Evolutionary conservation across 1,140 invertebrate species (phyloP).

Genomic region (Pteromalus puparum): DNA sequence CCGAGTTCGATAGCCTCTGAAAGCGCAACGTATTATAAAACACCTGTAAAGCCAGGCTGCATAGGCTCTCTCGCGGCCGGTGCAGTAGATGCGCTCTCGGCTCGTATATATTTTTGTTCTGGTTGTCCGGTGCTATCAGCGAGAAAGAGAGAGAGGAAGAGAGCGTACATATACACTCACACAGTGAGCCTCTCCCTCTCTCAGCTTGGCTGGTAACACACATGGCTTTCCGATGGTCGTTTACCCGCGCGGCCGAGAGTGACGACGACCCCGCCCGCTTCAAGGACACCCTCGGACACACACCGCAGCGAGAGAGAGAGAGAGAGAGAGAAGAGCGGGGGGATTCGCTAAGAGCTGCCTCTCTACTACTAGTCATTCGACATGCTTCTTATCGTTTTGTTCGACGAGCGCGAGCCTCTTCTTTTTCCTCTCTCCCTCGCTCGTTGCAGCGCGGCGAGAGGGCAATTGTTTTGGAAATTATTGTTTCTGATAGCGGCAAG

Average conservation of each 20-base stretch:
- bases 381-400: not conserved
- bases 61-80: not conserved
- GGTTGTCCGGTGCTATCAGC: slow-evolving; percentile 5
- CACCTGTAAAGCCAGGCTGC: slow-evolving; percentile 42
- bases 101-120: slow-evolving; percentile 41
- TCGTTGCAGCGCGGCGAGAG: no score
- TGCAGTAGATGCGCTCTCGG: slow-evolving; percentile 13
- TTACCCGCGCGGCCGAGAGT: slow-evolving; percentile 71
- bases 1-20: slow-evolving; percentile 41
- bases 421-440: not conserved
- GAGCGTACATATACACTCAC: not conserved
- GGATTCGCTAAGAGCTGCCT: not conserved
- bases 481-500: not conserved
- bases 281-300: slow-evolving; percentile 69
- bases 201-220: slow-evolving; percentile 62
- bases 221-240: slow-evolving; percentile 69
- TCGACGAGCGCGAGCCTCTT: not conserved
- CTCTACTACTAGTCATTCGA: not conserved
- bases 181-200: slow-evolving; percentile 44
- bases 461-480: not conserved
- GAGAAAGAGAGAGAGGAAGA: slow-evolving; percentile 36
- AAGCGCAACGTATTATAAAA: slow-evolving; percentile 48
- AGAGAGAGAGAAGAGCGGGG: slow-evolving; percentile 3
- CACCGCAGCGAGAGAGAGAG: not conserved
- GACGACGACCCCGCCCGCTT: slow-evolving; percentile 75